A percentile compares a stretch with the other conserved stretches of the same genome.
These are phyloP conservation scores for Holothuria leucospilota DNA, from an alignment of 53 echinoderm and acorn worm species.

Conservation along the genomic window DNA sequence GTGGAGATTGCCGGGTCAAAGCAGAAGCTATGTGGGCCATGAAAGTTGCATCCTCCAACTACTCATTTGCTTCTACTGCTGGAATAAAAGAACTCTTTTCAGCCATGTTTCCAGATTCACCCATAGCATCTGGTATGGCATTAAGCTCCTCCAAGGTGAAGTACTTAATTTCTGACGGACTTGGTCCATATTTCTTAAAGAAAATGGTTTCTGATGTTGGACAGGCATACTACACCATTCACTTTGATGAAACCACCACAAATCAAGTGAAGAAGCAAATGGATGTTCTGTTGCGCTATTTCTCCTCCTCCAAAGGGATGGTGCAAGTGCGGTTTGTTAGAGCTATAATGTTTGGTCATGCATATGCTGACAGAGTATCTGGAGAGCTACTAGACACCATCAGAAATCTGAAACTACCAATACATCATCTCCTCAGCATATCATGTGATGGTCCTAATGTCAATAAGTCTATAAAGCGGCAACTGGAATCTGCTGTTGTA, in stretches of 20 bases:
- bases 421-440: not conserved
- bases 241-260: too few relatives aligned
- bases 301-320: too few relatives aligned
- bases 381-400: not conserved
- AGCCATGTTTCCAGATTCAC: slow-evolving; percentile 21
- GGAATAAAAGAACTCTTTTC: slow-evolving; percentile 7
- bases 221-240: too few relatives aligned
- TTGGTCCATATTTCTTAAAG: too few relatives aligned
- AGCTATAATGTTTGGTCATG: too few relatives aligned
- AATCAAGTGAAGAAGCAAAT: too few relatives aligned
- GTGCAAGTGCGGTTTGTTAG: too few relatives aligned
- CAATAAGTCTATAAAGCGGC: not conserved
- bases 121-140: not conserved
- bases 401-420: not conserved
- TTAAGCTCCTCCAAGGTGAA: not conserved
- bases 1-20: not conserved
- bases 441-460: slow-evolving; percentile 30
- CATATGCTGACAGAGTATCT: too few relatives aligned
- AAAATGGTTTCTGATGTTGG: too few relatives aligned
- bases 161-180: not conserved
- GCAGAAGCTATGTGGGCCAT: slow-evolving; percentile 26
- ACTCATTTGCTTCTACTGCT: slow-evolving; percentile 16
- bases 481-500: not conserved
- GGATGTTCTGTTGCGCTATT: too few relatives aligned
- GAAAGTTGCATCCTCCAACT: slow-evolving; percentile 37